Conservation (phyloP, 2,888 invertebrate species). For the Stenodera caucasica region DNA sequence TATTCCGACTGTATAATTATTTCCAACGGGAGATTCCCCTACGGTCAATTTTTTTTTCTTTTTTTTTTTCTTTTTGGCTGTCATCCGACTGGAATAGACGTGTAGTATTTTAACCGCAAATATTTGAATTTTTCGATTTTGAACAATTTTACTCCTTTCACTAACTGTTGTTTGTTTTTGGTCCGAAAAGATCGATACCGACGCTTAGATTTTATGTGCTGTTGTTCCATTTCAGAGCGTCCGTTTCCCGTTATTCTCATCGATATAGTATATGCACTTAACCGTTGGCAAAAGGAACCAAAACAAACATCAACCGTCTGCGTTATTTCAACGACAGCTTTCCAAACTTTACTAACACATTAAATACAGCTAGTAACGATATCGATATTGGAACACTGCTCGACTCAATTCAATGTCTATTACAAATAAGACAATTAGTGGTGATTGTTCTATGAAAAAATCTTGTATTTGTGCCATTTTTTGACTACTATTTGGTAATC, state of each 20-base stretch:
- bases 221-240: neutral
- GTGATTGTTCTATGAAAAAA: no score
- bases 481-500: neutral
- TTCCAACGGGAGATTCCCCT: constrained; percentile 30
- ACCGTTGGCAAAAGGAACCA: neutral
- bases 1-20: constrained; percentile 32
- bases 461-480: neutral
- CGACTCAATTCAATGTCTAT: neutral
- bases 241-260: constrained; percentile 1
- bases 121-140: no score
- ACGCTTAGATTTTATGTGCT: neutral
- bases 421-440: no score
- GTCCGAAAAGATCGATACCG: neutral
- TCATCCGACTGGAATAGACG: constrained; percentile 16
- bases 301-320: neutral
- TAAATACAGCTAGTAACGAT: neutral
- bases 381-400: neutral
- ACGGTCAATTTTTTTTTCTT: constrained; percentile 32
- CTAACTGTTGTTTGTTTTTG: neutral
- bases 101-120: neutral
- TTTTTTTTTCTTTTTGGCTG: constrained; percentile 15
- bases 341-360: neutral
- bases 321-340: constrained; percentile 1
- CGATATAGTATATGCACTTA: neutral
- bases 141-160: neutral